Base-by-base conservation (phyloP, 2,797 vertebrate genomes). In the Eulemur mongoz region DNA sequence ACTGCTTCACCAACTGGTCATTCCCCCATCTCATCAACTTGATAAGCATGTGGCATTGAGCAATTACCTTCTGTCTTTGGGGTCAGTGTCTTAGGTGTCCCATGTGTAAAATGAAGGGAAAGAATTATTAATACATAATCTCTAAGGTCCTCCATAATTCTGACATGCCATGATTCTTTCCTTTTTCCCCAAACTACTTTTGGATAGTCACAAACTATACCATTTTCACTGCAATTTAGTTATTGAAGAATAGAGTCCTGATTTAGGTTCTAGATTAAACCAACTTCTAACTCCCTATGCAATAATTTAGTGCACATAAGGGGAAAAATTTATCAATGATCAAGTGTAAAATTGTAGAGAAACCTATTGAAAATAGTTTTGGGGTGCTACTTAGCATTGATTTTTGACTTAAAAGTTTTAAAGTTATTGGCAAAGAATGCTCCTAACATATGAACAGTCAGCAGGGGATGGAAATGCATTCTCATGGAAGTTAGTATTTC, bases 361-460 rank as follows among this genome's bases (percentile, higher is more conserved):
- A 85, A 78, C 67, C 52, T 88, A n/a, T 86, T 90, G 50, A 95
- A 63, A 95, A 79, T 73, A 73, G 5, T 50, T 72, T 84, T 83
- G 38, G n/a, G 63, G 32, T 69, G 48, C 63, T 32, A 87, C 67
- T 75, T 90, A 88, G 40, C 30, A 87, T 35, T 91, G 30, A 73
- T 18, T 72, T 83, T 73, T 81, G 1, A 92, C 43, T 86, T 85
- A 35, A 63, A 89, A 89, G 50, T 50, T 95, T 84, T 43, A 61
- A 81, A 85, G 23, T 63, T 93, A 67, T 94, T 81, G 84, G 38
- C 75, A 38, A 92, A 52, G n/a, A 89, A 89, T 75, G n/a, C 32
- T 81, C 75, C 22, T 89, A 48, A 30, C 15, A 48, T 61, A n/a
- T n/a, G 67, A 80, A 35, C 38, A 93, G 32, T 79, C 12, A 78